Conservation (phyloP, 2,797 vertebrate species). For the Danio choprae region DNA sequence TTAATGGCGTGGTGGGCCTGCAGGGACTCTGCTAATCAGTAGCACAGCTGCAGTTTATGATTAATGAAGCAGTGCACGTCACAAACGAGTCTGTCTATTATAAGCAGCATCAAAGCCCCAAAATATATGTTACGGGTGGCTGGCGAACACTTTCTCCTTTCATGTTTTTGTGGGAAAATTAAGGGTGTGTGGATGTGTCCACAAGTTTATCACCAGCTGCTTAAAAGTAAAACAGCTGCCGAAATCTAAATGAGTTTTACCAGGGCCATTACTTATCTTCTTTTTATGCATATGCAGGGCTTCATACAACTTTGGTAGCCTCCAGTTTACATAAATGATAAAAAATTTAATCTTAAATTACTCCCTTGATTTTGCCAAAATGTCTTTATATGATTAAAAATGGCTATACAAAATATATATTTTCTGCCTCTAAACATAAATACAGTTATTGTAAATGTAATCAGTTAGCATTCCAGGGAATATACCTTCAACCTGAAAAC, state of each 20-base stretch:
- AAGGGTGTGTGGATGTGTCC: background rate
- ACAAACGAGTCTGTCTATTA: conserved; percentile 45
- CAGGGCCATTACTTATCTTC: background rate
- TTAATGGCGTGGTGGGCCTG: conserved; percentile 23
- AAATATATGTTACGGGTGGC: conserved; percentile 48
- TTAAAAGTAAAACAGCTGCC: background rate
- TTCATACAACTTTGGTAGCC: too few species aligned
- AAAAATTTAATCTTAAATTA: too few species aligned
- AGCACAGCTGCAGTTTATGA: conserved; percentile 52
- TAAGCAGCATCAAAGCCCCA: conserved; percentile 45
- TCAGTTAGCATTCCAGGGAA: conserved; percentile 21
- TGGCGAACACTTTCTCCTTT: conserved; percentile 9
- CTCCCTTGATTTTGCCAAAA: too few species aligned
- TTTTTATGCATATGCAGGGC: too few species aligned
- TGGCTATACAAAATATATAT: background rate
- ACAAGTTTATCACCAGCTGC: background rate
- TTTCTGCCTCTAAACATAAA: background rate
- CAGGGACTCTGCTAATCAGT: conserved; percentile 41
- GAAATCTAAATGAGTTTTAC: background rate
- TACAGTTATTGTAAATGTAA: background rate
- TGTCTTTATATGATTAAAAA: too few species aligned
- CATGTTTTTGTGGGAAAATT: conserved; percentile 21
- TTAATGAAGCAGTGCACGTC: conserved; percentile 52
- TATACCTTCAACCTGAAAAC: conserved; percentile 37
- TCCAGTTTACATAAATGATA: too few species aligned